Conservation (phyloP, 1,140 invertebrate genomes). For the Aphelenchoides avenae region DNA sequence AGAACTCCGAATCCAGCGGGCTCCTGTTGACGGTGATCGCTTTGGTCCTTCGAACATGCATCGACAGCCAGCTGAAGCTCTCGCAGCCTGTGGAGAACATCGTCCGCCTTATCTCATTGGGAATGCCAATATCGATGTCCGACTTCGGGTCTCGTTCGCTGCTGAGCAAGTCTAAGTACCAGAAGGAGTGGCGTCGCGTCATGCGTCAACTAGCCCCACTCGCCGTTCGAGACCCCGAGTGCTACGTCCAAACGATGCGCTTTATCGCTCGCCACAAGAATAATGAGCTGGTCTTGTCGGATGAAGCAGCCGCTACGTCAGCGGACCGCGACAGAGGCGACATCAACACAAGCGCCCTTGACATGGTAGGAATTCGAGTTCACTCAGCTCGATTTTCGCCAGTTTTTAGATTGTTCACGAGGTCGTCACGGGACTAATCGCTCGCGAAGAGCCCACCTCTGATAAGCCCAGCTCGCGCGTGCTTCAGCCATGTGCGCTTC, state of each 20-base stretch:
- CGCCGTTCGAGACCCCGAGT: slow-evolving; percentile 14
- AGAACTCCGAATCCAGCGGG: not conserved
- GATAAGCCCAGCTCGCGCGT: too few relatives aligned
- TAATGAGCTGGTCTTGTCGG: slow-evolving; percentile 14
- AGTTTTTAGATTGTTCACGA: not conserved
- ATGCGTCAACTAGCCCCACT: slow-evolving; percentile 19
- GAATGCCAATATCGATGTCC: slow-evolving; percentile 20
- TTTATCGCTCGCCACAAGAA: slow-evolving; percentile 14
- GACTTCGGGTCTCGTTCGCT: slow-evolving; percentile 19
- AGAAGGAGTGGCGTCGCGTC: slow-evolving; percentile 23
- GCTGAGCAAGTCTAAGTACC: slow-evolving; percentile 7
- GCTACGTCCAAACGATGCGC: slow-evolving; percentile 19
- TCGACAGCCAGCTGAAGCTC: slow-evolving; percentile 18
- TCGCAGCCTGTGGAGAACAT: slow-evolving; percentile 26
- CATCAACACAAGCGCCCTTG: not conserved
- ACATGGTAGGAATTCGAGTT: slow-evolving; percentile 2
- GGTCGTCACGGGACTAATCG: too few relatives aligned
- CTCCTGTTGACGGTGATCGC: slow-evolving; percentile 3
- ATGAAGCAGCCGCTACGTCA: not conserved
- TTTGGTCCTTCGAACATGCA: slow-evolving; percentile 23
- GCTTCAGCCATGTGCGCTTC: slow-evolving; percentile 1
- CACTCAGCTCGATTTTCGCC: not conserved
- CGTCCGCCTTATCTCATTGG: slow-evolving; percentile 4
- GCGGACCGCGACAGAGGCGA: not conserved
- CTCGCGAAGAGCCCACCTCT: too few relatives aligned